Evolutionary conservation across 2,888 invertebrate genomes (phyloP).

Genomic region (Drosophila demipolita): DNA sequence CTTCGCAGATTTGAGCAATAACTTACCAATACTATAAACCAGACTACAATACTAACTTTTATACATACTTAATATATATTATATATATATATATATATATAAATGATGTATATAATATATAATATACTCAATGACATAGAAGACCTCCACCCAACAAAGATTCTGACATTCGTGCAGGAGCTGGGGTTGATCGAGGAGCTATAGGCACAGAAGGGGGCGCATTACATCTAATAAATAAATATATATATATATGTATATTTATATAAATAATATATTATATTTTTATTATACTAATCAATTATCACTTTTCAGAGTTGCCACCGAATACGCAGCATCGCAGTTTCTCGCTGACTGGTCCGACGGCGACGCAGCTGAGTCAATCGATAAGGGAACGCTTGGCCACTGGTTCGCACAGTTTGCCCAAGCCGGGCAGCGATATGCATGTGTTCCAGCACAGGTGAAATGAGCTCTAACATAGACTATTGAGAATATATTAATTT

Average conservation of each 20-base stretch:
- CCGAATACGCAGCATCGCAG: slow-evolving; percentile 93
- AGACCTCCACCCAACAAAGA: no score
- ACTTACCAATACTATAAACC: not conserved
- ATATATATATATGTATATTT: no score
- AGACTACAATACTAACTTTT: not conserved
- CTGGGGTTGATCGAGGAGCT: no score
- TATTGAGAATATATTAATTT: not conserved
- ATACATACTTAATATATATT: not conserved
- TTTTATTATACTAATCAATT: not conserved
- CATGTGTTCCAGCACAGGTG: slow-evolving; percentile 89
- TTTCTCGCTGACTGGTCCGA: slow-evolving; percentile 93
- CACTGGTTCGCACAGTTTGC: slow-evolving; percentile 94
- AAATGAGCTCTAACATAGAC: slow-evolving; percentile 2
- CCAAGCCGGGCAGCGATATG: slow-evolving; percentile 89
- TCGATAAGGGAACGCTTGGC: slow-evolving; percentile 93
- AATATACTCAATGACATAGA: no score
- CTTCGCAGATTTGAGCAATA: not conserved
- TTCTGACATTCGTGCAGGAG: no score
- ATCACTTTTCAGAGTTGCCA: slow-evolving; percentile 85
- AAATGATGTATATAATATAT: no score
- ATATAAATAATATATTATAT: not conserved
- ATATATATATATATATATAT: no score
- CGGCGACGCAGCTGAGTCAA: slow-evolving; percentile 94
- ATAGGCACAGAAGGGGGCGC: no score
- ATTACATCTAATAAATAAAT: no score